Evolutionary conservation across 2,797 vertebrate genomes (phyloP).

Genomic region (Graptemys geographica): DNA sequence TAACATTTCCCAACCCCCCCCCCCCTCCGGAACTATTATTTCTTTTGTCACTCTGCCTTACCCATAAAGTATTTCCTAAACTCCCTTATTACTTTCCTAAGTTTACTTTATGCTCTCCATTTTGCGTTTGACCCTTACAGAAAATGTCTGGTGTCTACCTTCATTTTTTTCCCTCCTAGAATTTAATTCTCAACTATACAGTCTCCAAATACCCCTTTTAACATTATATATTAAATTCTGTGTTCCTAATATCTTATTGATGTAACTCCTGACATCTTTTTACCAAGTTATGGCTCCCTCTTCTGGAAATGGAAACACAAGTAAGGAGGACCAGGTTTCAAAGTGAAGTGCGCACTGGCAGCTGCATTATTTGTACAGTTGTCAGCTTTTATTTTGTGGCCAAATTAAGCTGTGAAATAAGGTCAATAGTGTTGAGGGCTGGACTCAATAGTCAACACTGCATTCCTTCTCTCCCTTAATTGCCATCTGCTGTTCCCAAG

Average conservation of each 20-base stretch:
- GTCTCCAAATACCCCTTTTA: background rate
- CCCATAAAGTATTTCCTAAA: background rate
- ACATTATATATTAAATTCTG: background rate
- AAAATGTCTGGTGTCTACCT: background rate
- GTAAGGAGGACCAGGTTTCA: constrained; percentile 21
- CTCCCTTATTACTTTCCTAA: background rate
- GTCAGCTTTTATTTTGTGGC: background rate
- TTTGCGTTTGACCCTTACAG: background rate
- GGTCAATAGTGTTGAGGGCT: background rate
- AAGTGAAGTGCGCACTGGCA: background rate
- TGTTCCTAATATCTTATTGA: no score
- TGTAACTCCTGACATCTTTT: constrained; percentile 17
- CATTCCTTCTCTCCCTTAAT: background rate
- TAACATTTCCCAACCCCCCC: background rate
- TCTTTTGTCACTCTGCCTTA: background rate
- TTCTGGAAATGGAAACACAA: constrained; percentile 45
- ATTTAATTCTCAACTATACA: background rate
- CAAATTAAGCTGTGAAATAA: background rate
- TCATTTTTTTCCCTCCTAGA: background rate
- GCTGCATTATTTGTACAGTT: background rate
- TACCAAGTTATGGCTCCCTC: constrained; percentile 53
- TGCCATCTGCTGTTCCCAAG: background rate
- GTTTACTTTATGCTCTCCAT: background rate
- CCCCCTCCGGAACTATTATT: background rate
- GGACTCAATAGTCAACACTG: background rate